These are phyloP conservation scores for Leptopilina syphax DNA, from an alignment of 2,888 invertebrate genomes.

Conservation along the genomic window DNA sequence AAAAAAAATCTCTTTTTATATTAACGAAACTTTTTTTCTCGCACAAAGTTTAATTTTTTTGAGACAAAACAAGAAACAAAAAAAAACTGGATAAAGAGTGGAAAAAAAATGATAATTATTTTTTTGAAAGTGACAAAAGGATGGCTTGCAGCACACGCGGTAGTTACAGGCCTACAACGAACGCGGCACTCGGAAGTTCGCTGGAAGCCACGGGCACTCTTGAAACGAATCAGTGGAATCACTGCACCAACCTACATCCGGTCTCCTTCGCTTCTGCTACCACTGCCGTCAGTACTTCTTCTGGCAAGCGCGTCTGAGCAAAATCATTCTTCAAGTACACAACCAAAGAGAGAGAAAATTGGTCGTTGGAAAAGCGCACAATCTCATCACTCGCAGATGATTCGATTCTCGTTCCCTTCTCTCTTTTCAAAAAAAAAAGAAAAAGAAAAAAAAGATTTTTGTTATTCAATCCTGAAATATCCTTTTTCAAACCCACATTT, in stretches of 20 bases:
- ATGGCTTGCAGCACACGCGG: conserved; percentile 38
- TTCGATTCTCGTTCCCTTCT: conserved; percentile 7
- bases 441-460: no score
- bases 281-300: conserved; percentile 31
- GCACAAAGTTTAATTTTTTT: not conserved
- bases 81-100: not conserved
- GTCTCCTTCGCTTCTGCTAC: conserved; percentile 56
- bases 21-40: not conserved
- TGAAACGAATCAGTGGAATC: conserved; percentile 69
- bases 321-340: conserved; percentile 37
- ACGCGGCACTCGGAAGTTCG: conserved; percentile 70
- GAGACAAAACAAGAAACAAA: not conserved
- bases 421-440: not conserved
- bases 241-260: conserved; percentile 70
- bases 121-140: not conserved
- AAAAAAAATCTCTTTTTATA: not conserved
- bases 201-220: conserved; percentile 65
- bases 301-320: conserved; percentile 31
- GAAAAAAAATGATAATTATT: not conserved
- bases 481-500: not conserved
- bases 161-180: conserved; percentile 44
- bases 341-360: conserved; percentile 6
- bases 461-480: not conserved
- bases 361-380: conserved; percentile 28
- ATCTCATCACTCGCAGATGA: conserved; percentile 6